Conservation (phyloP, 2,888 invertebrate species). For the Lasioglossum oenotherae region DNA sequence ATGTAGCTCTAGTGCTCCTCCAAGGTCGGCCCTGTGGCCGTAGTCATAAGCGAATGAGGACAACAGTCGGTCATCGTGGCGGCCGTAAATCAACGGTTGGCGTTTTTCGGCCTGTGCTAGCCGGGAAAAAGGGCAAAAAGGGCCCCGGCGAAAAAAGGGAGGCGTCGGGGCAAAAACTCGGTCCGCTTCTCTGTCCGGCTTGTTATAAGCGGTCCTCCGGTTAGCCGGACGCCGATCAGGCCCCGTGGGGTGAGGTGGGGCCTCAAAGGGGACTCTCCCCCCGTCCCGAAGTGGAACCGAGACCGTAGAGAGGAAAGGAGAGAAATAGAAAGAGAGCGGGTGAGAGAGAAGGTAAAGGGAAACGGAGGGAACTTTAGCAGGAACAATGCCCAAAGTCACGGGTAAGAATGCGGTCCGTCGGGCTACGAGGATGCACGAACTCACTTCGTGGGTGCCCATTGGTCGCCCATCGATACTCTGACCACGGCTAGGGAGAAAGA, state of each 20-base stretch:
- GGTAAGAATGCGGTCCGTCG: constrained; percentile 84
- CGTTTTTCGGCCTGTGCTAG: constrained; percentile 78
- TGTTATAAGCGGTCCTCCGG: constrained; percentile 77
- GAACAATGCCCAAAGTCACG: constrained; percentile 84
- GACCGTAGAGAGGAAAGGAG: constrained; percentile 43
- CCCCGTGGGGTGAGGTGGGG: constrained; percentile 62
- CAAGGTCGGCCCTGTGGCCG: constrained; percentile 60
- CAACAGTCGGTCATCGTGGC: constrained; percentile 83
- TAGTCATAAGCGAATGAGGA: constrained; percentile 75
- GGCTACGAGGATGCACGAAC: constrained; percentile 74
- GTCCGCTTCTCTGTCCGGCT: constrained; percentile 74
- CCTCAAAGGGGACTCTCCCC: constrained; percentile 51
- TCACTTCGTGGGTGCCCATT: constrained; percentile 61
- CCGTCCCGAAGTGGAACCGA: constrained; percentile 54
- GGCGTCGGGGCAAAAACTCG: constrained; percentile 74
- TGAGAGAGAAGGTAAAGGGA: constrained; percentile 59
- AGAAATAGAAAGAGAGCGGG: constrained; percentile 33
- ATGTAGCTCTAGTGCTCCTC: constrained; percentile 6
- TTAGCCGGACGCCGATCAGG: constrained; percentile 57
- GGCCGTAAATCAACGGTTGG: constrained; percentile 81
- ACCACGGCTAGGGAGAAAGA: constrained; percentile 49
- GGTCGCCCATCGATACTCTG: constrained; percentile 62
- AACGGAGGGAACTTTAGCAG: constrained; percentile 69
- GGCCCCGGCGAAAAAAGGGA: constrained; percentile 69
- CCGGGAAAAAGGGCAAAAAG: constrained; percentile 59